Evolutionary conservation across 2,888 invertebrate genomes (phyloP), one percentile per base, ranked within the genome.

Genomic region (Pterostichus madidus): DNA sequence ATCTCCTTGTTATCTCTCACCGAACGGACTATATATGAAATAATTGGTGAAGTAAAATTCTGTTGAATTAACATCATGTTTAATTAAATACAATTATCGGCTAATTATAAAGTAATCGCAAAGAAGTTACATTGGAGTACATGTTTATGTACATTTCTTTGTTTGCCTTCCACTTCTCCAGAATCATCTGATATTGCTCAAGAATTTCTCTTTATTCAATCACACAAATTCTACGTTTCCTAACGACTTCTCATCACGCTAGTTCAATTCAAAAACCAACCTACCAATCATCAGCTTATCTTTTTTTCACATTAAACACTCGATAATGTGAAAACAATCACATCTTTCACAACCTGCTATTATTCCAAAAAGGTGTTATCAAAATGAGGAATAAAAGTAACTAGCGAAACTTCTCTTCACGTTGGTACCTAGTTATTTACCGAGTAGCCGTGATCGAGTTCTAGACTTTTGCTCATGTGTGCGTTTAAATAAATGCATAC

Each of bases 401-500:
- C 17, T 17, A 31, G 24, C 7, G 17, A 75, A 75, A 75, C 49
- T 49, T 24, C 32, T 52, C n/a, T 13, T 31, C 7, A 11, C 11
- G 24, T 6, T 49, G 49, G 59, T 52, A 75, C 75, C 31, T 24
- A 31, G 49, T 75, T 49, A 75, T 75, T 75, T 17, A 24, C 44
- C 8, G 39, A 39, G 39, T 8, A 39, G 39, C 6, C 39, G 5
- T 64, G 31, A 64, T 35, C 35, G n/a, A 10, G 35, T 17, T 64
- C 31, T 59, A 24, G 3, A 3, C 24, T 24, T 24, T 24, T 24
- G 11, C 0, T 17, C 44, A 8, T 61, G 17, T 68, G 15, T 49
- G 75, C 32, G 24, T 75, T 49, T 75, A 75, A 75, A 75, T 75
- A 32, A 75, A 52, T 52, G 52, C 75, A 24, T 75, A 75, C 52